phyloP scores from a whole-genome alignment of 2,113 vertebrate genomes.

The Lophotis ruficrista region DNA sequence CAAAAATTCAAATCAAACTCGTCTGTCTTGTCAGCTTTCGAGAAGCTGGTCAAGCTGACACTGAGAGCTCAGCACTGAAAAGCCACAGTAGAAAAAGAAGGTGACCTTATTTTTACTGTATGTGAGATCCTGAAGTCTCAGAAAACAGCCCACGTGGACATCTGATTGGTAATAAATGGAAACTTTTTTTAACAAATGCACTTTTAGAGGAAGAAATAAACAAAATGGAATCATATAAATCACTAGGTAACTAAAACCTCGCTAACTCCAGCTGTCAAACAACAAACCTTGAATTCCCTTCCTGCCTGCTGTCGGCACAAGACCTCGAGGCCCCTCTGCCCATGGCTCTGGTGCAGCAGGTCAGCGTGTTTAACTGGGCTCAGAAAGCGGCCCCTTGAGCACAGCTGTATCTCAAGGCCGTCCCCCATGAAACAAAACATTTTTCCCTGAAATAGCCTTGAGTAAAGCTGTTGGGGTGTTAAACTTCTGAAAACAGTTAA shows the following conservation, averaged over 20 bases:
- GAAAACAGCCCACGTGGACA: background rate
- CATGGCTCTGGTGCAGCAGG: background rate
- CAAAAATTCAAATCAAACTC: background rate
- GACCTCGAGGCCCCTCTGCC: background rate
- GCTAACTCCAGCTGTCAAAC: background rate
- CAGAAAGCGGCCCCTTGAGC: background rate
- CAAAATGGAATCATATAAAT: background rate
- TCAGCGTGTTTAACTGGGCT: background rate
- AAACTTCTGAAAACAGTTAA: background rate
- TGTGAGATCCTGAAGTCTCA: background rate
- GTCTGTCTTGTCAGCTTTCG: background rate
- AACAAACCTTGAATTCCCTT: constrained; percentile 18
- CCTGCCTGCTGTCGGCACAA: background rate
- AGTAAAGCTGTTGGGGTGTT: background rate
- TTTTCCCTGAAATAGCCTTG: background rate
- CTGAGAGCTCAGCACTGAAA: background rate
- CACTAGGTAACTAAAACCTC: background rate
- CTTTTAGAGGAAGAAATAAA: background rate
- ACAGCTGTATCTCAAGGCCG: constrained; percentile 13
- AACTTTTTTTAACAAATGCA: background rate
- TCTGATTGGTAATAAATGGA: background rate
- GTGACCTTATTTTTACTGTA: background rate
- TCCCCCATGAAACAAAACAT: background rate
- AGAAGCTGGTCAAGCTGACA: background rate
- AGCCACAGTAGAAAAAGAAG: background rate